Conservation (phyloP, 1,140 invertebrate species). For the Hermetia illucens region DNA sequence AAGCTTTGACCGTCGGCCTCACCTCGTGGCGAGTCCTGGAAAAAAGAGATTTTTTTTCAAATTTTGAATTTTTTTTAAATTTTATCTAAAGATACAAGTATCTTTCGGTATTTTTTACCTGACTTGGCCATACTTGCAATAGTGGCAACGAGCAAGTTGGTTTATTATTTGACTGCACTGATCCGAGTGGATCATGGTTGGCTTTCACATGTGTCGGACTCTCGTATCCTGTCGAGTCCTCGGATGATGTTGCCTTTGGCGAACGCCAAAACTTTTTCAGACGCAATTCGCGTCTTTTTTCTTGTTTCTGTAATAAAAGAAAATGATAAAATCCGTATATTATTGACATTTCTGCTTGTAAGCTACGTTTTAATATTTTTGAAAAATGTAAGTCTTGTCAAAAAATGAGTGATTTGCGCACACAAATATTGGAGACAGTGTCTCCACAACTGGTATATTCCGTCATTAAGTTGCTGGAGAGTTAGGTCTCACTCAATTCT, state of each 20-base stretch:
- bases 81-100: slow-evolving; percentile 2
- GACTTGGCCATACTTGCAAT: slow-evolving; percentile 47
- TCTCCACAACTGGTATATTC: too few species aligned
- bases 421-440: too few species aligned
- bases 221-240: slow-evolving; percentile 29
- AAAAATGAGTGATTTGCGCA: too few species aligned
- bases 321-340: not conserved
- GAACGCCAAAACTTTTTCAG: slow-evolving; percentile 34
- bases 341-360: too few species aligned
- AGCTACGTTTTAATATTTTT: too few species aligned
- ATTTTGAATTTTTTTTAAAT: not conserved
- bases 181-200: slow-evolving; percentile 1
- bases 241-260: slow-evolving; percentile 30
- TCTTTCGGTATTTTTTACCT: slow-evolving; percentile 14
- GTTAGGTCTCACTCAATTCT: too few species aligned
- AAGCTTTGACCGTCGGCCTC: slow-evolving; percentile 53
- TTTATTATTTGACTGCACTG: slow-evolving; percentile 16
- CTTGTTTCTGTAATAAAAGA: slow-evolving; percentile 27
- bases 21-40: slow-evolving; percentile 47
- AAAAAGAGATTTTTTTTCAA: slow-evolving; percentile 6
- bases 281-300: slow-evolving; percentile 34
- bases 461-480: too few species aligned
- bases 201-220: slow-evolving; percentile 22
- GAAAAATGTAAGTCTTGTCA: too few species aligned
- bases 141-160: slow-evolving; percentile 43